These are phyloP conservation scores for Chromis chromis DNA, from an alignment of 2,797 vertebrate genomes.

Conservation along the genomic window DNA sequence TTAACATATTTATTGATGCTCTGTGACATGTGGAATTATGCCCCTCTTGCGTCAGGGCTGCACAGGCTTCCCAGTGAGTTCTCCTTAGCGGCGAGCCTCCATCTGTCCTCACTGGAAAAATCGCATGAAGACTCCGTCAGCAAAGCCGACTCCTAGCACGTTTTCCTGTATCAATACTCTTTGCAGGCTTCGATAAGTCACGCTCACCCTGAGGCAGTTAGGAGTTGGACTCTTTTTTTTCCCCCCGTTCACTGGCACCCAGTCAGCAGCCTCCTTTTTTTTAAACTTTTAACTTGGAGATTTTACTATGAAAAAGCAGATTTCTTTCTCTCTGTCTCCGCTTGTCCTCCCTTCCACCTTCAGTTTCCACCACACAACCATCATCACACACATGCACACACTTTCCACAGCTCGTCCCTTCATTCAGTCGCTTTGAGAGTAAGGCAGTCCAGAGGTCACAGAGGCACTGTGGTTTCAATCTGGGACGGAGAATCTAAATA, in stretches of 20 bases:
- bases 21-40: constrained; percentile 80
- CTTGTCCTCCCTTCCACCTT: constrained; percentile 61
- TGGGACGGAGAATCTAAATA: constrained; percentile 19
- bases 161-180: constrained; percentile 56
- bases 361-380: constrained; percentile 59
- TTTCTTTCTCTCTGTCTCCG: constrained; percentile 34
- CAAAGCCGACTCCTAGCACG: constrained; percentile 45
- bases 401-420: constrained; percentile 56
- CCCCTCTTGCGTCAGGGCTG: constrained; percentile 62
- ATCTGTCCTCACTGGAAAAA: constrained; percentile 71
- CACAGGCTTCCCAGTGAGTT: constrained; percentile 51
- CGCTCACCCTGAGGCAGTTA: constrained; percentile 30
- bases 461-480: constrained; percentile 52
- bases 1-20: constrained; percentile 79
- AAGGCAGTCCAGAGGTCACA: constrained; percentile 52
- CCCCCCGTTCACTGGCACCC: constrained; percentile 23
- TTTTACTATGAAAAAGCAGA: constrained; percentile 34
- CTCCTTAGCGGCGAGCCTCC: constrained; percentile 49
- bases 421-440: constrained; percentile 33
- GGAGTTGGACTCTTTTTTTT: constrained; percentile 32
- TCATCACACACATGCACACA: constrained; percentile 38
- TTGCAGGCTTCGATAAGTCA: constrained; percentile 42
- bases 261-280: constrained; percentile 28
- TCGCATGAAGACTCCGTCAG: constrained; percentile 38
- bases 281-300: constrained; percentile 14